phyloP scores from a whole-genome alignment of 1,140 invertebrate species.

The Drosophila setifemur region DNA sequence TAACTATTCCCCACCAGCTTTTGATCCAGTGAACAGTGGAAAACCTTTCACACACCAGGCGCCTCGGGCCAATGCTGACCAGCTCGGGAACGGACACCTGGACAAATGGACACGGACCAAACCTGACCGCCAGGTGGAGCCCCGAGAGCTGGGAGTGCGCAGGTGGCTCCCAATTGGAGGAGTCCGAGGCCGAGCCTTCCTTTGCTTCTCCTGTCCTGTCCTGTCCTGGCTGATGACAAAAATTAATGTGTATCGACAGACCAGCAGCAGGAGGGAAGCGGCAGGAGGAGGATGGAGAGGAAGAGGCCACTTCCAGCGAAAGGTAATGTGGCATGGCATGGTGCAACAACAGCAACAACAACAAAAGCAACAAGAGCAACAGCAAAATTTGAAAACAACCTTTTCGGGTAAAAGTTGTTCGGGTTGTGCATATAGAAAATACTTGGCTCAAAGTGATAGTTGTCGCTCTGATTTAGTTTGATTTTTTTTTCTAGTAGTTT shows the following conservation, averaged over 20 bases:
- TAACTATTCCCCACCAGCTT: neutral
- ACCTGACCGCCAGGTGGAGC: conserved; percentile 25
- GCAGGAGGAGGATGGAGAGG: neutral
- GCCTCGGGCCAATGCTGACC: conserved; percentile 28
- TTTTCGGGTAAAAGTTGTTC: conserved; percentile 60
- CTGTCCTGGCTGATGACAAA: conserved; percentile 48
- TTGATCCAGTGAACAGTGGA: conserved; percentile 3
- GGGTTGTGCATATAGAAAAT: conserved; percentile 46
- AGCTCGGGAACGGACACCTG: neutral
- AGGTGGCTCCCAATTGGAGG: conserved; percentile 35
- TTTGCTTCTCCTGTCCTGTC: conserved; percentile 22
- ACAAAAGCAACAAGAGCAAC: neutral
- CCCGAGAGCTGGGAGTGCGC: conserved; percentile 33
- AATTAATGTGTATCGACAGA: conserved; percentile 50
- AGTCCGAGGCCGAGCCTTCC: conserved; percentile 10
- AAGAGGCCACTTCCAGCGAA: conserved; percentile 27
- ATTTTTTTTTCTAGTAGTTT: neutral
- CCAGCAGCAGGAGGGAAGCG: conserved; percentile 2
- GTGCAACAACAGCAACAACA: neutral
- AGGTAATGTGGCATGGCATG: conserved; percentile 45
- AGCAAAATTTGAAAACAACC: conserved; percentile 55
- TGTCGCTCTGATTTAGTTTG: conserved; percentile 58
- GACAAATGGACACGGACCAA: conserved; percentile 23
- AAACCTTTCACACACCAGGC: conserved; percentile 41
- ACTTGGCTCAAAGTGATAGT: conserved; percentile 57